Base-by-base conservation (phyloP, 2,797 vertebrate species). In the Podarcis lilfordi region DNA sequence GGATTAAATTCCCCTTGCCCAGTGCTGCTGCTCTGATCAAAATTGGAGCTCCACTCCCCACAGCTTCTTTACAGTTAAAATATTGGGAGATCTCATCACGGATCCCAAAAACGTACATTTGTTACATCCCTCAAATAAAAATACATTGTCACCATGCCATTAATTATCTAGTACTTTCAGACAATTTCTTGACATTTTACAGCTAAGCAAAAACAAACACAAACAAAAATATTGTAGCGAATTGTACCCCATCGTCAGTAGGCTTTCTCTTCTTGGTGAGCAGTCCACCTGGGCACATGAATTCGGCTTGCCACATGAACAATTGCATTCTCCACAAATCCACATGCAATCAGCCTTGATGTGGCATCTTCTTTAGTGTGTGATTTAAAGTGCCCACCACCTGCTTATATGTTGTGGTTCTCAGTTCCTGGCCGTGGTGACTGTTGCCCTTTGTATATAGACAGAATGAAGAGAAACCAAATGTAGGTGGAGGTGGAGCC, bases 161-260 rank as follows among this genome's bases (percentile, higher is more conserved):
- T 81, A 85, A 86, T 32, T 82, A 85, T 85, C 23, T 79, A 32
- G 71, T 59, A 55, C 35, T 71, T 50, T 59, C 5, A 66, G 87
- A 77, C 80, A 83, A 59, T 71, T 84, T 88, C 77, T 80, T 92
- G 87, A 88, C 64, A 78, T 61, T 59, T 66, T n/a, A 85, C 72
- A 59, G 59, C 10, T 66, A 11, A 59, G 64, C 32, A 81, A 64
- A 81, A 81, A 64, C 55, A 80, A 32, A 80, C 50, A 61, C 19
- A 61, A 61, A 61, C 59, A 37, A 13, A 32, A 55, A 81, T 89
- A 43, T 82, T 69, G 64, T 82, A 35, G 13, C 21, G 10, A 64
- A 23, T 32, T 71, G 45, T 72, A 17, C 35, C 72, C 68, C 50
- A 32, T 74, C 32, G 55, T 23, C 11, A 45, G 6, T 50, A 74